Percentiles rank a stretch among this genome's conserved stretches.
phyloP scores from a whole-genome alignment of 2,888 invertebrate genomes.

The Drosophila kokeensis region DNA sequence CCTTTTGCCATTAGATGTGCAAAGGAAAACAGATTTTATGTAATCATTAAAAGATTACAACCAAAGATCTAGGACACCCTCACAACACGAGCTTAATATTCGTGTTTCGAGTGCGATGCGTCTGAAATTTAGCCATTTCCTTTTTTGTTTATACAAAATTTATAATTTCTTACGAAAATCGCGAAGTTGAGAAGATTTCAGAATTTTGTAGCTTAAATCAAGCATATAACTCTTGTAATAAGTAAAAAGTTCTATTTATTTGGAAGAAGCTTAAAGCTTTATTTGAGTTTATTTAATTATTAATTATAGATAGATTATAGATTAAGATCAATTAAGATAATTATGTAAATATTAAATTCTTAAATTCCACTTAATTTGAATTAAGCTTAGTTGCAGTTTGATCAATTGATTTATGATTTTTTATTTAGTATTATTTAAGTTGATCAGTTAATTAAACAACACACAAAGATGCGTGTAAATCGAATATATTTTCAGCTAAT shows the following conservation, averaged over 20 bases:
- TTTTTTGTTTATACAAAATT: not conserved
- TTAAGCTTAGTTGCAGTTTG: not conserved
- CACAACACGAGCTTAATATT: not conserved
- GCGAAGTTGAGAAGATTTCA: too few relatives aligned
- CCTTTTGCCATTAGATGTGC: not conserved
- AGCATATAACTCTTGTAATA: not conserved
- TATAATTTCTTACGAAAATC: not conserved
- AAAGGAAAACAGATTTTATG: not conserved
- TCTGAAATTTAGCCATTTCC: not conserved
- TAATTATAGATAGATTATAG: too few relatives aligned
- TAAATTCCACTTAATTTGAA: not conserved
- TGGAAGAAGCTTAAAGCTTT: not conserved
- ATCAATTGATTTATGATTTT: not conserved
- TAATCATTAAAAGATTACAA: not conserved
- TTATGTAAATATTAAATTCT: too few relatives aligned
- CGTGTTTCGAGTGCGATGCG: not conserved
- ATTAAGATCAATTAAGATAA: too few relatives aligned
- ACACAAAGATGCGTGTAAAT: not conserved
- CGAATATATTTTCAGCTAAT: not conserved
- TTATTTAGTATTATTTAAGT: not conserved
- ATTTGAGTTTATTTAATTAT: not conserved
- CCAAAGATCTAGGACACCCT: not conserved
- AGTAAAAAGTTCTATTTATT: not conserved
- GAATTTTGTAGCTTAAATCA: too few relatives aligned
- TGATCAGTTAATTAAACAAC: not conserved